Conservation (phyloP, 2,113 vertebrate species). For the Danio rerio region DNA sequence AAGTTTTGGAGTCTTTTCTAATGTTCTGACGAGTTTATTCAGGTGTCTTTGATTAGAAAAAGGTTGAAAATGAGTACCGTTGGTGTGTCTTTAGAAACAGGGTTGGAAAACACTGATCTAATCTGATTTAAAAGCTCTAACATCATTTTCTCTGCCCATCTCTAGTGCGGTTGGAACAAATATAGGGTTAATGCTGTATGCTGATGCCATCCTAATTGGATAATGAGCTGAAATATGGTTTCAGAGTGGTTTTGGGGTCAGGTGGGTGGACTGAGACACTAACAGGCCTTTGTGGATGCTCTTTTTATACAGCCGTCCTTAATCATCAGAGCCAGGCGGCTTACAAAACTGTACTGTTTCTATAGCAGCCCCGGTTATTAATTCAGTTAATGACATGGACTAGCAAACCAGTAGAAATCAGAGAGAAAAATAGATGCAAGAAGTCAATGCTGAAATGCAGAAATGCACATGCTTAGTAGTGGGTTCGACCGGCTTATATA, state of each 20-base stretch:
- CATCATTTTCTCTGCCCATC: constrained; percentile 67
- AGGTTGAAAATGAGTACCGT: no score
- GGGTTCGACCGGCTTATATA: background rate
- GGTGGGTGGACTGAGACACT: constrained; percentile 50
- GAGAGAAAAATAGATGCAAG: constrained; percentile 46
- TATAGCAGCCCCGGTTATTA: constrained; percentile 70
- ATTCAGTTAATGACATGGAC: constrained; percentile 65
- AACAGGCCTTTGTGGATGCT: constrained; percentile 64
- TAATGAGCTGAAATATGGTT: constrained; percentile 62
- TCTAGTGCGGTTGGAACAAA: constrained; percentile 7
- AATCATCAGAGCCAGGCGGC: constrained; percentile 58
- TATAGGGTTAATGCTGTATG: constrained; percentile 65
- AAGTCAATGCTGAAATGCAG: background rate
- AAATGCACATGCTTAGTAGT: background rate
- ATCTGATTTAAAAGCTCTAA: constrained; percentile 69
- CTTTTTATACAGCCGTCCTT: constrained; percentile 55
- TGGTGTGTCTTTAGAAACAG: no score
- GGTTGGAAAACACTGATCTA: constrained; percentile 25
- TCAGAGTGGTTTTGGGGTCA: constrained; percentile 56
- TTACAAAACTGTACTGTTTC: constrained; percentile 61
- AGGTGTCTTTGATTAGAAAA: no score
- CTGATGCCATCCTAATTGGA: constrained; percentile 70
- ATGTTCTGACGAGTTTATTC: no score
- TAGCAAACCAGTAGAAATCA: constrained; percentile 42
- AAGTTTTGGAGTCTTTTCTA: no score